These are phyloP conservation scores for Pachydiplax longipennis DNA, from an alignment of 2,888 invertebrate genomes.

Conservation along the genomic window DNA sequence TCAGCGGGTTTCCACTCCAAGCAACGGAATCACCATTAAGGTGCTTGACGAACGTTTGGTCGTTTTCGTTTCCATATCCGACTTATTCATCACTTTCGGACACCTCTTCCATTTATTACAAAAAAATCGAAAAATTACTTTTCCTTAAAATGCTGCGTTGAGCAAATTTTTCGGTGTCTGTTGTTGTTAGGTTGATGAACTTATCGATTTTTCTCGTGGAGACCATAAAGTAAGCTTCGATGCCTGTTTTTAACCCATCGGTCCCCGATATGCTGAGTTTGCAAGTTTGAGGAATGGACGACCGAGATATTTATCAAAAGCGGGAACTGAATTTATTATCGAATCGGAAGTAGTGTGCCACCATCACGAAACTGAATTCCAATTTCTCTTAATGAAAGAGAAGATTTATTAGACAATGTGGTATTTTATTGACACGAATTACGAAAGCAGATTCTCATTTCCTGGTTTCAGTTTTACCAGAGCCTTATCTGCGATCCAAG, in stretches of 20 bases:
- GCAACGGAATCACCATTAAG: background rate
- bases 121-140: background rate
- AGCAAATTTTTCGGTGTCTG: background rate
- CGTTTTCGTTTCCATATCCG: background rate
- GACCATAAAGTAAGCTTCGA: background rate
- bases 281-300: background rate
- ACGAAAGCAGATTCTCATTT: no score
- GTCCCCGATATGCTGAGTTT: background rate
- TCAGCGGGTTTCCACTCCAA: background rate
- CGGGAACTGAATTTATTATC: background rate
- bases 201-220: conserved; percentile 15
- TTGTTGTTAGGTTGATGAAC: conserved; percentile 18
- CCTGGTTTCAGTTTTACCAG: no score
- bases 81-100: background rate
- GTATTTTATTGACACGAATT: no score
- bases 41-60: no score
- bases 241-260: background rate
- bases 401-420: background rate
- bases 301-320: background rate
- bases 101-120: no score
- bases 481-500: no score
- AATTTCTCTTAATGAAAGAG: background rate
- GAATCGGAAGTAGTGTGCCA: background rate
- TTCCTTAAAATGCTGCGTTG: background rate
- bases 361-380: background rate